phyloP scores from a whole-genome alignment of 2,797 vertebrate species.

The Notolabrus celidotus region DNA sequence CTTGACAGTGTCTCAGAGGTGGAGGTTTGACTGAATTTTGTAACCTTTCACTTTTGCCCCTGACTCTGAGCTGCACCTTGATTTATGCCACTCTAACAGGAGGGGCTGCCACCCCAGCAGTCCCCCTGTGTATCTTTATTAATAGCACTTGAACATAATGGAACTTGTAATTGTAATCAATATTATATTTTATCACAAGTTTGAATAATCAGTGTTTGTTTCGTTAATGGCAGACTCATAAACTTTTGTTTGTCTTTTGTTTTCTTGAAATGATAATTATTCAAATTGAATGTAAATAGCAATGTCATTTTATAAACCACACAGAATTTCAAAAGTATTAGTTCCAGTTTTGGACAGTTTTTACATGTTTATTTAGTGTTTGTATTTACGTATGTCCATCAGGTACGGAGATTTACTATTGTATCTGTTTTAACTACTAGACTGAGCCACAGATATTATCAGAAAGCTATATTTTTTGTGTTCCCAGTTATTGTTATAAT shows the following conservation, averaged over 20 bases:
- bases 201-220: constrained; percentile 85
- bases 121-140: constrained; percentile 74
- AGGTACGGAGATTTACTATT: constrained; percentile 77
- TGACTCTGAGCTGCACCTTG: constrained; percentile 81
- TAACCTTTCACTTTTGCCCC: constrained; percentile 71
- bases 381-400: constrained; percentile 76
- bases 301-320: constrained; percentile 81
- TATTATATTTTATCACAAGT: constrained; percentile 80
- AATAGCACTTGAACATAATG: constrained; percentile 87
- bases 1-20: constrained; percentile 80
- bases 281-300: constrained; percentile 87
- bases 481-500: constrained; percentile 78
- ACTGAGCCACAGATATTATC: constrained; percentile 88
- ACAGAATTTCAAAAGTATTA: constrained; percentile 86
- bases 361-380: constrained; percentile 70
- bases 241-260: constrained; percentile 61
- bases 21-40: constrained; percentile 84
- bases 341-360: constrained; percentile 74
- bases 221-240: constrained; percentile 77
- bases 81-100: constrained; percentile 79
- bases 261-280: constrained; percentile 77
- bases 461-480: constrained; percentile 86
- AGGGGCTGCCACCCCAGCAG: constrained; percentile 42
- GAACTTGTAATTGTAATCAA: constrained; percentile 82
- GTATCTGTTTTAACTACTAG: constrained; percentile 85